Evolutionary conservation across 1,140 invertebrate genomes (phyloP), one percentile per base, ranked within the genome.

Genomic region (Drosophila neocordata): DNA sequence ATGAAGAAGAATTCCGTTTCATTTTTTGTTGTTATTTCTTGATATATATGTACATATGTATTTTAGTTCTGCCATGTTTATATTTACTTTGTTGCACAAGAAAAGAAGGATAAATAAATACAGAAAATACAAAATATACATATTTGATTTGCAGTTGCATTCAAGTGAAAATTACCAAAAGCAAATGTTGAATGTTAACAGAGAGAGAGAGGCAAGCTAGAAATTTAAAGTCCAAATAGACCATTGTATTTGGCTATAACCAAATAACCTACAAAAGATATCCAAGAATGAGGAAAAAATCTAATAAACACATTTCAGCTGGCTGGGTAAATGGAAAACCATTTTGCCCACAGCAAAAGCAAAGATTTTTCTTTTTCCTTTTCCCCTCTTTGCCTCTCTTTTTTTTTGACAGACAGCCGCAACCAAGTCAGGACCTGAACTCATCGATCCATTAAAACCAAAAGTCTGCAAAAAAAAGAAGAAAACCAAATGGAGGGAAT

Each of bases 371-470:
- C 64, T 68, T 75, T 68, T 67, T 13, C 18, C 22, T 44, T 12
- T 37, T 18, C 27, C 27, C 1, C 31, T 44, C 55, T 4, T 20
- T 48, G 18, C 15, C 41, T 15, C 38, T 5, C 22, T 24, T 31
- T 8, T 18, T 48, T 48, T 48, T 18, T 48, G 41, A 48, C 73
- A 77, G 18, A 62, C 60, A 62, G 20, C 58, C 56, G 18, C 65
- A 70, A 69, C 57, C 41, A 77, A 55, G 55, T 56, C 73, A 61
- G 74, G 53, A 57, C 51, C 35, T 52, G 60, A 69, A 88, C 79
- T 73, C 83, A 88, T 88, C 84, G 83, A 88, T 88, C 83, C 83
- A 88, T 88, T 88, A 88, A 88, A 88, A 88, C 84, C 83, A 81
- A 88, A 88, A 83, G 79, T 85, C 82, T 85, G 79, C 71, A 83